A percentile compares a stretch with the other conserved stretches of the same genome.
Conservation (phyloP, 2,888 invertebrate genomes). For the Lithosia quadra region DNA sequence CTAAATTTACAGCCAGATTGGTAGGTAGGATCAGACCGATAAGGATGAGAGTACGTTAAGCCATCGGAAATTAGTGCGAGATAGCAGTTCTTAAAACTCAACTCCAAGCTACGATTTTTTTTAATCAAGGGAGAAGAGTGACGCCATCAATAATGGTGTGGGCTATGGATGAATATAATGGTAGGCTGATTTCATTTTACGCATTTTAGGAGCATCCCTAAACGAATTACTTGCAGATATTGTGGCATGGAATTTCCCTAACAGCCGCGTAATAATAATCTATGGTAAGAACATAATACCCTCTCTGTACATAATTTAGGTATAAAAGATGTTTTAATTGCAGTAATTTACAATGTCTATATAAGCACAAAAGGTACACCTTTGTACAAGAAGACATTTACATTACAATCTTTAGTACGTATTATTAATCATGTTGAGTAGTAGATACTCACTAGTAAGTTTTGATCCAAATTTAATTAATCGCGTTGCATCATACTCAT, state of each 20-base stretch:
- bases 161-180: neutral
- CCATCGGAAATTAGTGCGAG: too few relatives aligned
- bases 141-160: neutral
- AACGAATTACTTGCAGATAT: slow-evolving; percentile 2
- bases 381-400: too few relatives aligned
- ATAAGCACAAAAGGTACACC: neutral
- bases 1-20: too few relatives aligned
- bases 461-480: neutral
- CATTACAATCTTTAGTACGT: neutral
- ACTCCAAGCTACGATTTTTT: neutral
- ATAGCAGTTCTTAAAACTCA: neutral
- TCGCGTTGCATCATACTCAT: neutral
- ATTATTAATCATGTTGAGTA: neutral
- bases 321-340: neutral
- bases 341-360: neutral
- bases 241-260: neutral
- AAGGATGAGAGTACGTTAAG: too few relatives aligned
- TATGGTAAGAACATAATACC: neutral
- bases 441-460: too few relatives aligned
- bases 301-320: neutral
- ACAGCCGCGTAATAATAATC: neutral
- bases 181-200: neutral
- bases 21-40: too few relatives aligned
- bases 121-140: neutral
- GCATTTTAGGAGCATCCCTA: neutral